Evolutionary conservation across 2,888 invertebrate genomes (phyloP).

Genomic region (Oligia strigilis): DNA sequence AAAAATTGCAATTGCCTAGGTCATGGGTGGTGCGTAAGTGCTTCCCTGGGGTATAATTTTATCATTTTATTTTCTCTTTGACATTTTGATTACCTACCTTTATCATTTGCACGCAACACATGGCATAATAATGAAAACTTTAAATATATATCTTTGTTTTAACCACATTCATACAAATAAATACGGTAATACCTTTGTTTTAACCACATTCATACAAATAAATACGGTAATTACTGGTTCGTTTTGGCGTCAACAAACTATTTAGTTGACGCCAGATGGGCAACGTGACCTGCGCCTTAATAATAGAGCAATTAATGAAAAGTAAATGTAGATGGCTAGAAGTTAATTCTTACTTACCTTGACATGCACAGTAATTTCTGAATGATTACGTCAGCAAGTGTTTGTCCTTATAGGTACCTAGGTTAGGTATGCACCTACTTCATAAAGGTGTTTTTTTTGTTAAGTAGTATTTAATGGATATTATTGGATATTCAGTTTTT

Average conservation of each 20-base stretch:
- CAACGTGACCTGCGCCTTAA: not conserved
- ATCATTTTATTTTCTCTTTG: not conserved
- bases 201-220: not conserved
- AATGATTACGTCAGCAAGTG: not conserved
- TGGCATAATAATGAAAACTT: not conserved
- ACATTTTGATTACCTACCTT: not conserved
- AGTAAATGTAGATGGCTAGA: not conserved
- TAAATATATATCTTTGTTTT: not conserved
- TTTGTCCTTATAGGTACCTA: not conserved
- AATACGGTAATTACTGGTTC: not conserved
- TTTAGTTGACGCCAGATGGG: not conserved
- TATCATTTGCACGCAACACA: not conserved
- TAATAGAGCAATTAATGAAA: not conserved
- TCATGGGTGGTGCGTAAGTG: not conserved
- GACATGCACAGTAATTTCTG: not conserved
- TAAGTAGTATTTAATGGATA: no score
- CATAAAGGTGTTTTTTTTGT: not conserved
- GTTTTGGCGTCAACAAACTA: not conserved
- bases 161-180: not conserved
- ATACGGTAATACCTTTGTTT: not conserved
- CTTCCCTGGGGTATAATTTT: not conserved
- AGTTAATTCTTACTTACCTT: not conserved
- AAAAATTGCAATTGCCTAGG: not conserved
- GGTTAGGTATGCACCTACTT: no score
- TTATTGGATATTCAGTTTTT: no score